Base-by-base conservation (phyloP, 2,113 vertebrate species). In the Progne subis region DNA sequence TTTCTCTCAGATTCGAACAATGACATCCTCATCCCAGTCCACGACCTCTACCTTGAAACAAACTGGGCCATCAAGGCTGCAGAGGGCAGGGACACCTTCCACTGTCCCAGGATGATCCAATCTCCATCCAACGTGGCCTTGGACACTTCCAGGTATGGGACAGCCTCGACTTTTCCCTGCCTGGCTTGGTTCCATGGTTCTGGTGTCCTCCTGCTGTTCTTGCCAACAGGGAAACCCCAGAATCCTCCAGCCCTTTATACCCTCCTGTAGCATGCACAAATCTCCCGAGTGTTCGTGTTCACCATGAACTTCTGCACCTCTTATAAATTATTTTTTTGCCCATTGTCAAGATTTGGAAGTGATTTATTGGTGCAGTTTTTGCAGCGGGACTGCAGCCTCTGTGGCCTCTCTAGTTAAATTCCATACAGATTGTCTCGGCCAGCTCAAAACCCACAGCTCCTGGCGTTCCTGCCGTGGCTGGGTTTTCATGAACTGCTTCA, bases 1-100 rank as follows among this genome's bases (percentile, higher is more conserved):
- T 34, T 80, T 49, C 17, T 28, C 41, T 61, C 56, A 63, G n/a
- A 57, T 44, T 19, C 46, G 21, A 61, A 63, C 64, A 67, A 46
- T 0, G 1, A 8, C 59, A 3, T 25, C 55, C 64, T 56, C 28
- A 31, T 4, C 12, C 12, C 39, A 80, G 14, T 18, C 86, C 23
- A 0, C 6, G 24, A 46, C 24, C 17, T 89, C 70, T 39, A 32
- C 79, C 49, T 86, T 61, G 80, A 74, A 81, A 61, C 2, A 12
- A 5, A 8, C 0, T 12, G 21, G 37, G 11, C 6, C 64, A 50
- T 9, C 1, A 2, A 15, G 32, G 3, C 13, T 55, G 41, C n/a
- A 47, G 28, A 9, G 47, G 46, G 29, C 63, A 76, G 63, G 14
- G 41, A 23, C 41, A 63, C 1, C 5, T 83, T 31, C 69, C 41